A percentile compares a stretch with the other conserved stretches of the same genome.
Conservation (phyloP, 2,797 vertebrate species). For the Melanotaenia trifasciata region DNA sequence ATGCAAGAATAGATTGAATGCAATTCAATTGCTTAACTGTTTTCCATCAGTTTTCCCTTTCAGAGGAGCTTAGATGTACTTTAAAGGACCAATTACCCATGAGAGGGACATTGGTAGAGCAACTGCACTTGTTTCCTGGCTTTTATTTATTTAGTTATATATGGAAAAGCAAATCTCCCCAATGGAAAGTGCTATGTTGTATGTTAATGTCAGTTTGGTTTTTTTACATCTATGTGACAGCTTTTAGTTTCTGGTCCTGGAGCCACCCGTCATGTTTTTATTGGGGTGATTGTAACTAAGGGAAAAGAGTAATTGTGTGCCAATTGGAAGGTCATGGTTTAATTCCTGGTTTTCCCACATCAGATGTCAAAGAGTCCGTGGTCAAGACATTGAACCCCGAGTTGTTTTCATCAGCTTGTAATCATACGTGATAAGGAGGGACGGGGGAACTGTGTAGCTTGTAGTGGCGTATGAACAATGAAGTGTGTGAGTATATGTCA, state of each 20-base stretch:
- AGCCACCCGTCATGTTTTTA: no score
- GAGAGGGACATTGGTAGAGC: slow-evolving; percentile 47
- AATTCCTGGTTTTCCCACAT: no score
- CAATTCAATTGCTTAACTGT: slow-evolving; percentile 63
- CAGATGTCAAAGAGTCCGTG: no score
- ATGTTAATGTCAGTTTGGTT: slow-evolving; percentile 58
- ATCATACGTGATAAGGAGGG: no score
- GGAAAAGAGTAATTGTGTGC: no score
- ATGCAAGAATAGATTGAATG: slow-evolving; percentile 68
- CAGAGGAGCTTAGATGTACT: slow-evolving; percentile 55
- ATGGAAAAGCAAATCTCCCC: slow-evolving; percentile 61
- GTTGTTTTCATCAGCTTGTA: no score
- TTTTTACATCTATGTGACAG: slow-evolving; percentile 30
- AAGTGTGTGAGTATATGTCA: no score
- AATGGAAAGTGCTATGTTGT: slow-evolving; percentile 39
- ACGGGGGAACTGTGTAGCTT: no score
- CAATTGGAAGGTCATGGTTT: no score
- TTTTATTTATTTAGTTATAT: slow-evolving; percentile 49
- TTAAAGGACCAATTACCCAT: slow-evolving; percentile 68
- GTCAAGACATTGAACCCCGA: no score
- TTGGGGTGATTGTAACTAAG: no score
- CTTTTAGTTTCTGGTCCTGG: slow-evolving; percentile 21
- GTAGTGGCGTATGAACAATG: no score
- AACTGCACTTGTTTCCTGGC: slow-evolving; percentile 23
- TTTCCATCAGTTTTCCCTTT: slow-evolving; percentile 57